phyloP scores from a whole-genome alignment of 1,140 invertebrate species.

The Drosophila ficusphila region DNA sequence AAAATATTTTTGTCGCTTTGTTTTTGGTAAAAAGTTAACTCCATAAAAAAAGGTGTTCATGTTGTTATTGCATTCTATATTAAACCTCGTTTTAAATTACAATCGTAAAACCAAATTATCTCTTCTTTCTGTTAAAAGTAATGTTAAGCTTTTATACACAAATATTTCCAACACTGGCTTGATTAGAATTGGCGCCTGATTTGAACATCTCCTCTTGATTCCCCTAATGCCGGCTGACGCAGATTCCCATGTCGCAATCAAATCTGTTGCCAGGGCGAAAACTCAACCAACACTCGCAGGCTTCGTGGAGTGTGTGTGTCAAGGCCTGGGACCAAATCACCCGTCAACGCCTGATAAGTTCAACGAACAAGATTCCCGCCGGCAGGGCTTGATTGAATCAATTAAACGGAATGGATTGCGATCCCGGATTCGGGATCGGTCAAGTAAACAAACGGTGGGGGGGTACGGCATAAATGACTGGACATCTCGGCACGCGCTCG shows the following conservation, averaged over 20 bases:
- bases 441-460: conserved; percentile 6
- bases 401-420: conserved; percentile 67
- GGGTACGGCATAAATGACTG: conserved; percentile 3
- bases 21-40: too few relatives aligned
- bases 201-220: not conserved
- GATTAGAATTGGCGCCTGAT: not conserved
- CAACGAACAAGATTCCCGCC: conserved; percentile 30
- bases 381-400: conserved; percentile 64
- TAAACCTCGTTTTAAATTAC: too few relatives aligned
- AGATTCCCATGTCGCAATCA: conserved; percentile 5
- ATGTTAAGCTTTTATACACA: too few relatives aligned
- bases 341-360: conserved; percentile 62
- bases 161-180: not conserved
- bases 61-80: too few relatives aligned
- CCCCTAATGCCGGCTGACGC: conserved; percentile 15
- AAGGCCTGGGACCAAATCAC: conserved; percentile 55
- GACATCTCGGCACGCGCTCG: conserved; percentile 20
- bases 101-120: too few relatives aligned
- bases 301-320: conserved; percentile 51
- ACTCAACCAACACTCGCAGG: conserved; percentile 37
- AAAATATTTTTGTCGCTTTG: too few relatives aligned
- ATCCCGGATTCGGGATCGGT: conserved; percentile 68
- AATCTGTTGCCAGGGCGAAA: conserved; percentile 49
- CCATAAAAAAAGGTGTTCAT: too few relatives aligned
- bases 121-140: too few relatives aligned